phyloP scores from a whole-genome alignment of 2,113 vertebrate species.

The Dasypus novemcinctus region DNA sequence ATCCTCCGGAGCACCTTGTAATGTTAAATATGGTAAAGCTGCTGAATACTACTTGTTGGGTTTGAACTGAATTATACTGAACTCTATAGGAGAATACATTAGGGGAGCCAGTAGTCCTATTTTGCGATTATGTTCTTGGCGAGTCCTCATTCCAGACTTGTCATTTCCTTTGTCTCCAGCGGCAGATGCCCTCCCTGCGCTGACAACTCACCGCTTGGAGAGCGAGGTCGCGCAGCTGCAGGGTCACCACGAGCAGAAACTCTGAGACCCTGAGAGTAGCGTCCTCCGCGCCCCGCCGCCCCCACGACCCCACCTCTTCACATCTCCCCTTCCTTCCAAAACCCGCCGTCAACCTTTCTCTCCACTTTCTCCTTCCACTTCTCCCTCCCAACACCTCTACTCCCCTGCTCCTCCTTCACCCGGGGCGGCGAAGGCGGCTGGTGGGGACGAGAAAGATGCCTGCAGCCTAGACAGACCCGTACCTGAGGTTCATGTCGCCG shows the following conservation, averaged over 20 bases:
- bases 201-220: not conserved
- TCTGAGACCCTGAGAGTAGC: not conserved
- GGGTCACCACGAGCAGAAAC: not conserved
- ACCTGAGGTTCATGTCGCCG: constrained; percentile 99
- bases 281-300: not conserved
- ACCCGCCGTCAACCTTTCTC: not conserved
- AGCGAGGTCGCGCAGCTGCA: not conserved
- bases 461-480: not conserved
- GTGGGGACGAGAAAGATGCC: not conserved
- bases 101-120: not conserved
- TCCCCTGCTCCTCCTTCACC: too few species aligned
- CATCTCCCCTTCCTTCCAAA: not conserved
- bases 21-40: not conserved
- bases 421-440: rapidly evolving
- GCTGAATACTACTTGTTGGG: constrained; percentile 32
- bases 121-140: not conserved
- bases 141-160: not conserved
- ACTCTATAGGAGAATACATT: not conserved
- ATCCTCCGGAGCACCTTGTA: not conserved
- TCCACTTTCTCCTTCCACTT: too few species aligned
- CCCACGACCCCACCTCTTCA: not conserved
- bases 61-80: not conserved
- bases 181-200: not conserved
- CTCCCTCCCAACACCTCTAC: not conserved
- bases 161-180: not conserved